Percentiles rank a stretch among this genome's conserved stretches.
Conservation (phyloP, 1,140 invertebrate species). For the Carposina sasakii region DNA sequence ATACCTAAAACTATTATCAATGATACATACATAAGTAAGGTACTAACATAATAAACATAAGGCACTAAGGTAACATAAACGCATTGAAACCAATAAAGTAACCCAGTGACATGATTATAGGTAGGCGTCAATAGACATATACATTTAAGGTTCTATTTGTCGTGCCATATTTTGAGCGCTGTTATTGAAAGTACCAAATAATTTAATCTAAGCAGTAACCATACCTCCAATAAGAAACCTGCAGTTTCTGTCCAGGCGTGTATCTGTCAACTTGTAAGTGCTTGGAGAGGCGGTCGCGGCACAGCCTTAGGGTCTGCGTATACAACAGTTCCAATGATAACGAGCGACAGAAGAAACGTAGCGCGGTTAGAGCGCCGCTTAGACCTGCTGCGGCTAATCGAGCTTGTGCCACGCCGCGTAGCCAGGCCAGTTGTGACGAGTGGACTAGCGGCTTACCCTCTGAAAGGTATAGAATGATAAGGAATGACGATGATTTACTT, state of each 20-base stretch:
- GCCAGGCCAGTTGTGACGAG: slow-evolving; percentile 91
- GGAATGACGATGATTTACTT: no score
- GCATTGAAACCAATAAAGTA: no score
- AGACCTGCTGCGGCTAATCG: slow-evolving; percentile 90
- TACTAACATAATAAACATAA: no score
- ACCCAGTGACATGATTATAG: no score
- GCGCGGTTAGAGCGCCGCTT: slow-evolving; percentile 82
- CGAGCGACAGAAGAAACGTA: slow-evolving; percentile 96
- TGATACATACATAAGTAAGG: no score
- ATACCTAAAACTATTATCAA: no score
- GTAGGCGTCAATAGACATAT: no score
- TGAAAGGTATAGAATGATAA: slow-evolving; percentile 61
- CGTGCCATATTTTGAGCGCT: no score
- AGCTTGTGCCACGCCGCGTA: slow-evolving; percentile 93
- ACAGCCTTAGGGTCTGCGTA: slow-evolving; percentile 92
- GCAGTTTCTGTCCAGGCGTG: slow-evolving; percentile 87
- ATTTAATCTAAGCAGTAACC: neutral
- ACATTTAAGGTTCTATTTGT: no score
- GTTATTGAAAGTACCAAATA: neutral
- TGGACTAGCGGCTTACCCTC: slow-evolving; percentile 97
- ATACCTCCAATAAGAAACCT: slow-evolving; percentile 94
- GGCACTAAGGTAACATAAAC: no score
- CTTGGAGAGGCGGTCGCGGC: slow-evolving; percentile 89
- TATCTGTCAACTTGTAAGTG: slow-evolving; percentile 96
- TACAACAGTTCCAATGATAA: slow-evolving; percentile 96